A percentile compares a stretch with the other conserved stretches of the same genome.
Evolutionary conservation across 2,888 invertebrate genomes (phyloP).

Genomic region (Camptogramma bilineatum): DNA sequence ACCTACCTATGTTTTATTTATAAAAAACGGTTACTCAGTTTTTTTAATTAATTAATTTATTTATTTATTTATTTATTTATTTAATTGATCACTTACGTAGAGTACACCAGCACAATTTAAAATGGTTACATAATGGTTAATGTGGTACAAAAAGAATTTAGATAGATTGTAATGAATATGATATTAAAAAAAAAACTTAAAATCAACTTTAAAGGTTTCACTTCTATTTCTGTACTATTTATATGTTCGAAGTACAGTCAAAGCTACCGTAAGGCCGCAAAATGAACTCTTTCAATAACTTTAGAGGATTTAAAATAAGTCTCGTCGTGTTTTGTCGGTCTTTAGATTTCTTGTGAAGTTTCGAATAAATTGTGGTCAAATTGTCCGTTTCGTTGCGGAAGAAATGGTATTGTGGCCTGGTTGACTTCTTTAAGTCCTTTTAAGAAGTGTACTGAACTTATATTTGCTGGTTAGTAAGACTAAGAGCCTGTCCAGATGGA

Average conservation of each 20-base stretch:
- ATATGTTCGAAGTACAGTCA: slow-evolving; percentile 4
- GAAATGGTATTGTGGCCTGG: slow-evolving; percentile 6
- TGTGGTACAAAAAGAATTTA: too few relatives aligned
- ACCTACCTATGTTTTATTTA: too few relatives aligned
- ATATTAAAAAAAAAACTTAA: too few relatives aligned
- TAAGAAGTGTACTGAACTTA: not conserved
- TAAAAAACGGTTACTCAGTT: too few relatives aligned
- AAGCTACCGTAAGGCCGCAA: slow-evolving; percentile 16
- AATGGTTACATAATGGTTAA: too few relatives aligned
- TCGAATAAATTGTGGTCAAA: slow-evolving; percentile 24
- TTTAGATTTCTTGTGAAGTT: slow-evolving; percentile 18
- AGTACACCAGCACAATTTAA: too few relatives aligned
- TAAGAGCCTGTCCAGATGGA: too few relatives aligned
- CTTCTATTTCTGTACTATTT: not conserved
- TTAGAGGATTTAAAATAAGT: slow-evolving; percentile 30
- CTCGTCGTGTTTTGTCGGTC: slow-evolving; percentile 20
- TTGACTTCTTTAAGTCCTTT: not conserved
- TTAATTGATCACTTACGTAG: too few relatives aligned
- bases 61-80: too few relatives aligned
- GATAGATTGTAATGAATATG: too few relatives aligned
- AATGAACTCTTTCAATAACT: slow-evolving; percentile 30
- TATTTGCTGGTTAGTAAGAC: not conserved
- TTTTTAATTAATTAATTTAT: too few relatives aligned
- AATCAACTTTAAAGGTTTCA: not conserved
- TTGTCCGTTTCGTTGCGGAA: slow-evolving; percentile 10